Evolutionary conservation across 2,797 vertebrate genomes (phyloP), one percentile per base, ranked within the genome.

Genomic region (Tenualosa thibaudeaui): DNA sequence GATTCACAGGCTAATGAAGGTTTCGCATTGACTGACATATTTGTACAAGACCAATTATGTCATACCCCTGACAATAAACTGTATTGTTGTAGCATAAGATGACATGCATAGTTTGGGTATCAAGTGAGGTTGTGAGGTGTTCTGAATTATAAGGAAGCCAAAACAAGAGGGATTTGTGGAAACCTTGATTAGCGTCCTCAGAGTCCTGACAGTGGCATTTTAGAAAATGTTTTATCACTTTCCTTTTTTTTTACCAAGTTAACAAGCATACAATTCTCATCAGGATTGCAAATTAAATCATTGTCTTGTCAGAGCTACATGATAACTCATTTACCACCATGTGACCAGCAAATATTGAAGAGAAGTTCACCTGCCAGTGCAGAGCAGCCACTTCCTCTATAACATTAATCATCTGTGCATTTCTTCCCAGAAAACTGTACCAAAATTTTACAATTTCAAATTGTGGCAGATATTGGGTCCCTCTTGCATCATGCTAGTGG

Each of bases 1-100:
- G 83, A 60, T 19, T 46, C 83, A 85, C 81, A 88, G 86, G 86
- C 88, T 93, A 94, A 93, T 91, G 90, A 92, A 22, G 17, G 86
- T 85, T 88, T 90, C 87, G 86, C 88, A 87, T 68, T 91, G 90
- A 93, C 86, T 91, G 90, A 88, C 83, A 26, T 89, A 86, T 88
- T 88, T 92, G 90, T 88, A 88, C 89, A 88, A 88, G 85, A 87
- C 89, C 91, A 93, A 93, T 94, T 93, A 93, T 86, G 89, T 84
- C 68, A 65, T 83, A 87, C 82, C 84, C 86, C 85, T 88, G 84
- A 84, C 82, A 86, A 82, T 85, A 84, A 86, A 88, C 81, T 62
- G 83, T 82, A 81, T 88, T 81, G 85, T 91, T 88, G 89, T 90
- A 75, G 85, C 90, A 86, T 88, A 82, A 81, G 85, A 65, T 91